Evolutionary conservation across 2,113 vertebrate species (phyloP).

Genomic region (Myotis lucifugus): DNA sequence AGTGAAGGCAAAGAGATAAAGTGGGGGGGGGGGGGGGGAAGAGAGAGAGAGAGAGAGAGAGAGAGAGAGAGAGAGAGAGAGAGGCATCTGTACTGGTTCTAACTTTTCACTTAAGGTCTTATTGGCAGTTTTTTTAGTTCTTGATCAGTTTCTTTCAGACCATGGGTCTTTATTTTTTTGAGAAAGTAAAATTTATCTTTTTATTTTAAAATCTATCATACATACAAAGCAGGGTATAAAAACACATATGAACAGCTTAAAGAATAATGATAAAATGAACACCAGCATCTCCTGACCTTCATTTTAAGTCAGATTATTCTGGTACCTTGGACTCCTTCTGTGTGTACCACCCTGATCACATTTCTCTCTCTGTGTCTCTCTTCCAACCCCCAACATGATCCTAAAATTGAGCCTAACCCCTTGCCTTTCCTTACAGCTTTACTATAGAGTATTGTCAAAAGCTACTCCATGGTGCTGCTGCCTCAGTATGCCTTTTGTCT

Average conservation of each 20-base stretch:
- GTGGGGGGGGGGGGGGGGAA: background rate
- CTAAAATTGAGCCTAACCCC: background rate
- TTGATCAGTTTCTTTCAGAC: constrained; percentile 14
- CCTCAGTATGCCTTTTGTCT: background rate
- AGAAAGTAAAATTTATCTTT: background rate
- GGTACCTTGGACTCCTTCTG: background rate
- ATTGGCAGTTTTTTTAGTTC: background rate
- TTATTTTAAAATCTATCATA: constrained; percentile 20
- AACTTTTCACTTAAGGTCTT: constrained; percentile 15
- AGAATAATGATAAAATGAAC: background rate
- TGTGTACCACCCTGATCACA: background rate
- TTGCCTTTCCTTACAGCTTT: background rate
- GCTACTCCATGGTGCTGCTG: background rate
- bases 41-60: background rate
- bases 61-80: background rate
- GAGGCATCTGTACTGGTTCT: background rate
- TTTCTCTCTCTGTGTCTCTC: background rate
- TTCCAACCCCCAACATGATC: background rate
- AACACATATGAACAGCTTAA: background rate
- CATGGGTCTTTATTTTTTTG: background rate
- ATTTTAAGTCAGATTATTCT: background rate
- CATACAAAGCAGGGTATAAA: background rate
- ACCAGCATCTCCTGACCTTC: background rate
- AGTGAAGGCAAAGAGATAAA: background rate
- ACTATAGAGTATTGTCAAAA: background rate